Evolutionary conservation across 2,888 invertebrate species (phyloP).

Genomic region (Tenthredo distinguenda): DNA sequence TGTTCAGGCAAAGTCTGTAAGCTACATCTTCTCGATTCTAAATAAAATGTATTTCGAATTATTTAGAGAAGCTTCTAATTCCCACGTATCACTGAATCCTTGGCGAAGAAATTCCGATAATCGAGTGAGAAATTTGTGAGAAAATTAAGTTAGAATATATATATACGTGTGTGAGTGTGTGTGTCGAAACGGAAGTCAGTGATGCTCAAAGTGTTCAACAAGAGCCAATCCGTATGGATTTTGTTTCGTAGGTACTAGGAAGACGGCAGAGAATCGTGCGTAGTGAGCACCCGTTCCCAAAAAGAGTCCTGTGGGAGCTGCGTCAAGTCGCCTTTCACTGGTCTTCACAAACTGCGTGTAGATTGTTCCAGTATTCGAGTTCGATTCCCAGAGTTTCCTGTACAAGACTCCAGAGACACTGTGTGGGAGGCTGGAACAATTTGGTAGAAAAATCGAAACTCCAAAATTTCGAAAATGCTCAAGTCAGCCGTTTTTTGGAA

Average conservation of each 20-base stretch:
- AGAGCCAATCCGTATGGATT: not conserved
- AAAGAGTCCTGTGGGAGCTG: conserved; percentile 76
- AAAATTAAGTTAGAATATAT: not conserved
- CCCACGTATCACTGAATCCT: not conserved
- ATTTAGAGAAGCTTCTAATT: not conserved
- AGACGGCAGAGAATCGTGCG: not conserved
- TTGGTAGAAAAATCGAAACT: not conserved
- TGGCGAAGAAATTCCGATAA: not conserved
- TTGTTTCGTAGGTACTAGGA: not conserved
- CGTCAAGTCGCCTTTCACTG: conserved; percentile 66
- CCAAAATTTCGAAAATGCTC: not conserved
- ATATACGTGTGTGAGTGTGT: not conserved
- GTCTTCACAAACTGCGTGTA: conserved; percentile 7
- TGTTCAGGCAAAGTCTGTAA: too few relatives aligned
- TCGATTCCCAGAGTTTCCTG: conserved; percentile 8
- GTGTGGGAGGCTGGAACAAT: not conserved
- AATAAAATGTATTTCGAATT: not conserved
- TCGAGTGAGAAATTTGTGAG: not conserved
- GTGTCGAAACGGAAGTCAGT: not conserved
- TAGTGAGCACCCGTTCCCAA: conserved; percentile 65
- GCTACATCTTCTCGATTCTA: too few relatives aligned
- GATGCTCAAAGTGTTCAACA: not conserved
- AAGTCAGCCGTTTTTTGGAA: too few relatives aligned
- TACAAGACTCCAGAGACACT: conserved; percentile 6
- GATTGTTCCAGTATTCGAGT: not conserved